Conservation (phyloP, 2,797 vertebrate species). For the Megaceryle alcyon region DNA sequence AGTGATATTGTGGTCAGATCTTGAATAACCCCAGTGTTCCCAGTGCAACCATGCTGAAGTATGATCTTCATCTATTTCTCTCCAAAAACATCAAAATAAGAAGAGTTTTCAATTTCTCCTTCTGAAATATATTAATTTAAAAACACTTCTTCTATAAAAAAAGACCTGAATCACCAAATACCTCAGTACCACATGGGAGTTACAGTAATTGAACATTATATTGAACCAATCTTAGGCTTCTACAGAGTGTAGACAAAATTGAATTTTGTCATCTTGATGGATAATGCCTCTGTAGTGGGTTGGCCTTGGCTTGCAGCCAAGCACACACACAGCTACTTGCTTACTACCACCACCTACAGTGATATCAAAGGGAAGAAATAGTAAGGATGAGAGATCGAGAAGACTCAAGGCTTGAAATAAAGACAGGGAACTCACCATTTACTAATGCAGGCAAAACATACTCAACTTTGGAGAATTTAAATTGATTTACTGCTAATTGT, state of each 20-base stretch:
- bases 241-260: conserved; percentile 23
- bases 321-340: not conserved
- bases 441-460: not conserved
- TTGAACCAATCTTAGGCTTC: conserved; percentile 24
- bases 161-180: conserved; percentile 11
- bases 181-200: conserved; percentile 3
- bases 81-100: not conserved
- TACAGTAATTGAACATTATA: conserved; percentile 43
- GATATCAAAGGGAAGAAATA: not conserved
- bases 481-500: not conserved
- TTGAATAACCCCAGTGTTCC: not conserved
- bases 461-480: not conserved
- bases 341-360: not conserved
- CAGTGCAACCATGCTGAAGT: not conserved
- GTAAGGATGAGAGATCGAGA: not conserved
- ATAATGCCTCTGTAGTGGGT: not conserved
- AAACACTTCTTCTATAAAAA: not conserved
- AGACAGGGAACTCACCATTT: not conserved
- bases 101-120: conserved; percentile 27
- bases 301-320: not conserved
- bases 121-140: conserved; percentile 49
- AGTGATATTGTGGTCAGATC: not conserved
- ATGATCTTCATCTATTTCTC: conserved; percentile 2
- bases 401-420: not conserved
- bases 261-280: conserved; percentile 44